A percentile compares a stretch with the other conserved stretches of the same genome.
These are phyloP conservation scores for Mactra quadrangularis DNA, from an alignment of 1,140 invertebrate species.

Conservation along the genomic window DNA sequence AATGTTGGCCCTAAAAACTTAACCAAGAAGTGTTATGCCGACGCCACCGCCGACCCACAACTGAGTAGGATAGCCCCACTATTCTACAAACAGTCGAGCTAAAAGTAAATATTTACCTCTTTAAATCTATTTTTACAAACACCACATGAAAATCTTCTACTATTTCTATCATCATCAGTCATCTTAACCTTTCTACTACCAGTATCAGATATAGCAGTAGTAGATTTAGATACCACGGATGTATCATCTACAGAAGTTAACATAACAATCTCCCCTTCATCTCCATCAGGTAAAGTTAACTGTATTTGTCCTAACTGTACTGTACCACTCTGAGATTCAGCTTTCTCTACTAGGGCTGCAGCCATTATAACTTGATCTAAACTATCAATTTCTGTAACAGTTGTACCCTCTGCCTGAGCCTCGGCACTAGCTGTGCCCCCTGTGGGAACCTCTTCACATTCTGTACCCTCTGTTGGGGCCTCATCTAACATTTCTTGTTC, in stretches of 20 bases:
- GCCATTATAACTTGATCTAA: slow-evolving; percentile 55
- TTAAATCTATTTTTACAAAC: slow-evolving; percentile 76
- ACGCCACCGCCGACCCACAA: too few relatives aligned
- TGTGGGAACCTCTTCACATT: slow-evolving; percentile 4
- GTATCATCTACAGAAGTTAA: not conserved
- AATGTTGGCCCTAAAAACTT: too few relatives aligned
- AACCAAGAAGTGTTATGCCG: too few relatives aligned
- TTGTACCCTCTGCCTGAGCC: not conserved
- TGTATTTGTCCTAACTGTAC: not conserved
- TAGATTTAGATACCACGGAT: too few relatives aligned
- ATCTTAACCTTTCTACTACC: slow-evolving; percentile 2
- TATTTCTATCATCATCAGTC: slow-evolving; percentile 41
- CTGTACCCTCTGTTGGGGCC: slow-evolving; percentile 2
- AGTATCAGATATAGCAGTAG: not conserved
- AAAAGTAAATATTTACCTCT: slow-evolving; percentile 66
- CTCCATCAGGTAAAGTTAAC: not conserved
- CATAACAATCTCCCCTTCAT: not conserved
- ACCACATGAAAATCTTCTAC: slow-evolving; percentile 71
- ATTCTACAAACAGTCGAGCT: too few relatives aligned
- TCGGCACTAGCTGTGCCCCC: not conserved
- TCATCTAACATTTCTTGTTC: slow-evolving; percentile 57
- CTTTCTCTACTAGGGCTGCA: slow-evolving; percentile 46
- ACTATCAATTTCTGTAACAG: slow-evolving; percentile 31
- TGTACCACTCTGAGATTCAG: slow-evolving; percentile 2
- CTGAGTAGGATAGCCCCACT: too few relatives aligned